Conservation (phyloP, 2,113 vertebrate species). For the Sorex araneus region DNA sequence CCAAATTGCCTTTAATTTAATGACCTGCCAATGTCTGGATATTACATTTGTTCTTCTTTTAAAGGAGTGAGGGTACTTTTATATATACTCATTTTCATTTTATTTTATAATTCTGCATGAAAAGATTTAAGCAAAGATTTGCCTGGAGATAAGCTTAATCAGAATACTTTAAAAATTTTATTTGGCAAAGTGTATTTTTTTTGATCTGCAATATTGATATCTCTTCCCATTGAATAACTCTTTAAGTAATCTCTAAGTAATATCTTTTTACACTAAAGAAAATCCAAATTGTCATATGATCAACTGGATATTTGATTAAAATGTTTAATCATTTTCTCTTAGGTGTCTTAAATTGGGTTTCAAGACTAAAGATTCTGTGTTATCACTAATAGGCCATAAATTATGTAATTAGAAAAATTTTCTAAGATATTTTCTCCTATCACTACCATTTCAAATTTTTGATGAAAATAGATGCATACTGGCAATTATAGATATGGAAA, state of each 20-base stretch:
- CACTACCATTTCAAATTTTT: slow-evolving; percentile 17
- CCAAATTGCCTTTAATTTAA: slow-evolving; percentile 77
- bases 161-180: slow-evolving; percentile 47
- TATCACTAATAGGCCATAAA: no score
- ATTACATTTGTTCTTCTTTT: slow-evolving; percentile 53
- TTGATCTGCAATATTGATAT: not conserved
- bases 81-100: slow-evolving; percentile 8
- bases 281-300: not conserved
- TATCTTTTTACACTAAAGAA: not conserved
- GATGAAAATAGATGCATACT: slow-evolving; percentile 9
- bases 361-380: no score
- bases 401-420: not conserved
- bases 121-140: slow-evolving; percentile 48
- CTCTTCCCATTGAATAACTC: not conserved
- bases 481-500: slow-evolving; percentile 50
- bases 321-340: slow-evolving; percentile 50
- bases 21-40: slow-evolving; percentile 31
- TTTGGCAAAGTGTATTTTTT: not conserved
- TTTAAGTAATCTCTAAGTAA: not conserved
- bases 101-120: slow-evolving; percentile 57
- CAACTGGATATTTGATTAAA: not conserved
- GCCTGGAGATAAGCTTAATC: not conserved
- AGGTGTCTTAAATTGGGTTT: no score
- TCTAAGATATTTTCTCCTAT: not conserved
- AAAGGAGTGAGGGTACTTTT: not conserved